These are phyloP conservation scores for Bombus confusus DNA, from an alignment of 1,140 invertebrate genomes.

Conservation along the genomic window DNA sequence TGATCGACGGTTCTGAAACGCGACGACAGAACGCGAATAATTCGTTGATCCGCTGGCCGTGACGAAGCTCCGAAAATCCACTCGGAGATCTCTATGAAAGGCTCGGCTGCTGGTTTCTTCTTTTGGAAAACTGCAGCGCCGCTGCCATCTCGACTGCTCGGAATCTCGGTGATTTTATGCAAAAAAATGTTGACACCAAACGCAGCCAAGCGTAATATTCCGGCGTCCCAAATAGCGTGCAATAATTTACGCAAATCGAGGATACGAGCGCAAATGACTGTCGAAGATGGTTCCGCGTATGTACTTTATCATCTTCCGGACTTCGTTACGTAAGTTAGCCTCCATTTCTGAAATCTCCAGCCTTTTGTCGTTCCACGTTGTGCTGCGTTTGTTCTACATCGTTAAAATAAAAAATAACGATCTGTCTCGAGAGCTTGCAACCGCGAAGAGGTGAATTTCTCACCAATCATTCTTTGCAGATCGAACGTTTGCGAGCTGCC, in stretches of 20 bases:
- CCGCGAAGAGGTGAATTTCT: too few relatives aligned
- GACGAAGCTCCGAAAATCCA: not conserved
- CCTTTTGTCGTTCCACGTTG: not conserved
- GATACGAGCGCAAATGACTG: not conserved
- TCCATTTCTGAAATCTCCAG: not conserved
- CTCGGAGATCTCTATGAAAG: not conserved
- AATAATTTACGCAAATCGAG: not conserved
- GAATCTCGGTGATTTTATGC: not conserved
- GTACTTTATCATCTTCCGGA: not conserved
- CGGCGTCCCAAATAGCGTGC: not conserved
- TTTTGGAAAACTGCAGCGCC: not conserved
- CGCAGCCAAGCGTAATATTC: not conserved
- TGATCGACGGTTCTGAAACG: constrained; percentile 20
- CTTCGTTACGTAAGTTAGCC: not conserved
- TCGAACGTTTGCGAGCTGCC: too few relatives aligned
- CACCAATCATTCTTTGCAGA: too few relatives aligned
- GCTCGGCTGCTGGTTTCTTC: too few relatives aligned
- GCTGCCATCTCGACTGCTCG: too few relatives aligned
- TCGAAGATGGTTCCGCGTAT: not conserved
- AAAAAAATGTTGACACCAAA: not conserved
- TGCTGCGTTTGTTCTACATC: too few relatives aligned
- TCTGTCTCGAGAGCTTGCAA: too few relatives aligned
- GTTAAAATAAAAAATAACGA: too few relatives aligned
- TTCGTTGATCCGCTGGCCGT: not conserved
- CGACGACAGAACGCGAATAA: constrained; percentile 9